A percentile compares a stretch with the other conserved stretches of the same genome.
These are phyloP conservation scores for Platynereis dumerilii DNA, from an alignment of 2,888 invertebrate genomes.

Conservation along the genomic window DNA sequence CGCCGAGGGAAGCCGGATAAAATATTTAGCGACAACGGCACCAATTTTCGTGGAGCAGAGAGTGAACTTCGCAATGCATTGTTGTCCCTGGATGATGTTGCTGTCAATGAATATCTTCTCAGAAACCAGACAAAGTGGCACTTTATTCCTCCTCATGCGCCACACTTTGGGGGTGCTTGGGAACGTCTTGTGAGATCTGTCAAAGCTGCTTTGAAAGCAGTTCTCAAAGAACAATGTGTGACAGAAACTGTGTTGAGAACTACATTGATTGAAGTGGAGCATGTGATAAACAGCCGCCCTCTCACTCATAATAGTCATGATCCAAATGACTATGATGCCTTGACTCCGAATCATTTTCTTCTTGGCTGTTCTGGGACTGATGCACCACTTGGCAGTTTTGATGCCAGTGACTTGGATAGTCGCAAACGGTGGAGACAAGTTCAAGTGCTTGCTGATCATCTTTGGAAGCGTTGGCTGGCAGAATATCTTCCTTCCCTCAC, in stretches of 20 bases:
- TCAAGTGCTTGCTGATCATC: constrained; percentile 22
- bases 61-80: constrained; percentile 16
- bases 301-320: constrained; percentile 30
- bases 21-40: no score
- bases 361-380: constrained; percentile 16
- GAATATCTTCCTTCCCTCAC: constrained; percentile 19
- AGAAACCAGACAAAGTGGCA: no score
- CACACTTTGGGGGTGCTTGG: constrained; percentile 44
- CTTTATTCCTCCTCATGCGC: constrained; percentile 40
- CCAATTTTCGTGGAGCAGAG: constrained; percentile 24
- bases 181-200: constrained; percentile 42
- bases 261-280: constrained; percentile 32
- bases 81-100: constrained; percentile 12
- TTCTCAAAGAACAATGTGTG: constrained; percentile 32
- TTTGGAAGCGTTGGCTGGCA: constrained; percentile 26
- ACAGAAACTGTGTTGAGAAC: constrained; percentile 35
- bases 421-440: constrained; percentile 21
- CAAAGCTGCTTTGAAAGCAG: constrained; percentile 30
- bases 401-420: constrained; percentile 11
- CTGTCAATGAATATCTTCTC: neutral
- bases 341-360: constrained; percentile 26
- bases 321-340: constrained; percentile 14
- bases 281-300: constrained; percentile 35
- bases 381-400: constrained; percentile 18
- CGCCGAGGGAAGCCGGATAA: no score